phyloP scores from a whole-genome alignment of 2,113 vertebrate genomes.

The Dissostichus mawsoni region DNA sequence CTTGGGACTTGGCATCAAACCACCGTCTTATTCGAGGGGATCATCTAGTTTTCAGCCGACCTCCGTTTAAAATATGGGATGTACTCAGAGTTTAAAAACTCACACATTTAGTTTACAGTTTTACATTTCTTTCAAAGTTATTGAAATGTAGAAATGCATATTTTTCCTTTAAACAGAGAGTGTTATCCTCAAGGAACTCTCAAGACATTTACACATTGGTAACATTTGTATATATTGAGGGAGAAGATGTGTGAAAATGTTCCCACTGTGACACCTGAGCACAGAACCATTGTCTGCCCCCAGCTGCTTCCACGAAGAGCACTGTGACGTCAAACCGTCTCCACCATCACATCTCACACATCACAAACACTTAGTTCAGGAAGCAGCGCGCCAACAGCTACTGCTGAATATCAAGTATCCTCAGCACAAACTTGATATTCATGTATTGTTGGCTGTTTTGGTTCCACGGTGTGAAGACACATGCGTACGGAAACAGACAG shows the following conservation, averaged over 20 bases:
- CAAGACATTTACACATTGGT: not conserved
- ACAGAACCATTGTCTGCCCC: not conserved
- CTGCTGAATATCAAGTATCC: slow-evolving; percentile 25
- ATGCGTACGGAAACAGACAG: slow-evolving; percentile 17
- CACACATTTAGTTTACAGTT: too few species aligned
- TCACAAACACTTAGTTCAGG: slow-evolving; percentile 10
- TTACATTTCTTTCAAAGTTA: too few species aligned
- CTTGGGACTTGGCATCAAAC: too few species aligned
- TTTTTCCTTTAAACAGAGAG: not conserved
- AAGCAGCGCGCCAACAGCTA: not conserved
- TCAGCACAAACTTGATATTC: slow-evolving; percentile 13
- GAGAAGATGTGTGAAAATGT: not conserved
- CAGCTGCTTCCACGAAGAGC: slow-evolving; percentile 8
- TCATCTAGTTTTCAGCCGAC: too few species aligned
- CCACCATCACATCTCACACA: not conserved
- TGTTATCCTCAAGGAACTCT: too few species aligned
- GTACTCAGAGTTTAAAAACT: too few species aligned
- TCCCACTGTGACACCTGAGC: not conserved
- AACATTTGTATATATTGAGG: not conserved
- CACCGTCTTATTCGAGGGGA: too few species aligned
- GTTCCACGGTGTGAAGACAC: slow-evolving; percentile 12
- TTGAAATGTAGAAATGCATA: not conserved
- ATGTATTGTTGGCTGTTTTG: slow-evolving; percentile 8
- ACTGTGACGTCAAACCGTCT: slow-evolving; percentile 4
- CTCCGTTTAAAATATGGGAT: too few species aligned